Evolutionary conservation across 2,797 vertebrate species (phyloP).

Genomic region (Euphonia xanthogaster): DNA sequence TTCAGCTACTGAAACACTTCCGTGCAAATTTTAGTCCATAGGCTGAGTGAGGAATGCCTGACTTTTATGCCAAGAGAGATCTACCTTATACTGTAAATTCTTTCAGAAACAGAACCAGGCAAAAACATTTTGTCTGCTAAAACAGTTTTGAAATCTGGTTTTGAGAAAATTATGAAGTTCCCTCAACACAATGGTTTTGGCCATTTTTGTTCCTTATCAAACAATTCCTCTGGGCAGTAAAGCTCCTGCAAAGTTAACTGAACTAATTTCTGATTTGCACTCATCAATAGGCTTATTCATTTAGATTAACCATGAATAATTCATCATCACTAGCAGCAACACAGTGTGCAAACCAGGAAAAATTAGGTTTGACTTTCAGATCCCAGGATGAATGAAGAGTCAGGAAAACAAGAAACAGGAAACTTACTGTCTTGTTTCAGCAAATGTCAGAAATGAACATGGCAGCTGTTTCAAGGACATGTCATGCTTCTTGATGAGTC

Average conservation of each 20-base stretch:
- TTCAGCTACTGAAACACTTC: not conserved
- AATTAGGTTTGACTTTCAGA: not conserved
- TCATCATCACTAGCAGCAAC: conserved; percentile 5
- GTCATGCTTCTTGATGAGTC: not conserved
- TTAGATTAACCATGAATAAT: conserved; percentile 9
- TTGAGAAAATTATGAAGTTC: not conserved
- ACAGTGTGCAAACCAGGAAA: not conserved
- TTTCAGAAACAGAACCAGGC: not conserved
- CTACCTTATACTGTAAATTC: not conserved
- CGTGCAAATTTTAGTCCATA: not conserved
- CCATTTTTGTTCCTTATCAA: not conserved
- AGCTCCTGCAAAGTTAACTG: not conserved
- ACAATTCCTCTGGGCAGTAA: not conserved
- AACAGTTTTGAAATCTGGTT: not conserved
- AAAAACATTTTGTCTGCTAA: not conserved
- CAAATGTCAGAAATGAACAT: not conserved
- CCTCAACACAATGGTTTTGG: not conserved
- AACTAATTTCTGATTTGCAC: not conserved
- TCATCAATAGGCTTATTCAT: conserved; percentile 10
- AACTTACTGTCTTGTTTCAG: not conserved
- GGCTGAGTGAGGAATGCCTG: not conserved
- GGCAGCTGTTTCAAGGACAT: not conserved
- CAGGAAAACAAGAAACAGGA: not conserved
- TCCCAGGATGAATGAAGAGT: not conserved
- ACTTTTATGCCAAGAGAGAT: not conserved